These are phyloP conservation scores for Hemaris fuciformis DNA, from an alignment of 2,888 invertebrate species.

Conservation along the genomic window DNA sequence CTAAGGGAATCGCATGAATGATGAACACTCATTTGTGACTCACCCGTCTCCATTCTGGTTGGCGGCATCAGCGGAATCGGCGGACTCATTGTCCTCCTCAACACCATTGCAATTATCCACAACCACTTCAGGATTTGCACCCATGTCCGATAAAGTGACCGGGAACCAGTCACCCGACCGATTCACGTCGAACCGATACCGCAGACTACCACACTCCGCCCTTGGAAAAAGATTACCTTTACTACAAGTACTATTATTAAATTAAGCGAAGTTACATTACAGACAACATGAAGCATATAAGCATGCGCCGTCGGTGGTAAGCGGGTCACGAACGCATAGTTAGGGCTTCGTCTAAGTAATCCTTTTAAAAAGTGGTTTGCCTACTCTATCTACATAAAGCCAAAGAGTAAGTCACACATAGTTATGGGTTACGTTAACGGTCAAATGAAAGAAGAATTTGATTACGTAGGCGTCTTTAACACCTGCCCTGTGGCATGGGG, in stretches of 20 bases:
- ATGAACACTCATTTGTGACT: constrained; percentile 22
- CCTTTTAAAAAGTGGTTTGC: constrained; percentile 69
- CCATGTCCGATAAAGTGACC: constrained; percentile 54
- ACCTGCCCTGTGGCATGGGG: no score
- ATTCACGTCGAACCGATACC: constrained; percentile 52
- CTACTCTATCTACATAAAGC: constrained; percentile 34
- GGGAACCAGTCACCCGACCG: constrained; percentile 51
- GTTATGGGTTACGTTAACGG: not conserved
- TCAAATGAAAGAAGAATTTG: no score
- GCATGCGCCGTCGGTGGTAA: constrained; percentile 71
- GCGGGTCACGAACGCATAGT: constrained; percentile 76
- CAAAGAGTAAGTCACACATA: not conserved
- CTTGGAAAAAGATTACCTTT: constrained; percentile 78
- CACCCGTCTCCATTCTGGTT: constrained; percentile 65
- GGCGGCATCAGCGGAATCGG: constrained; percentile 40
- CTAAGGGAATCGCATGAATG: not conserved
- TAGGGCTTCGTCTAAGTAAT: constrained; percentile 74
- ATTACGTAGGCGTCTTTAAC: no score
- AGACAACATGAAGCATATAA: constrained; percentile 64
- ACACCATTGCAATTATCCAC: constrained; percentile 72
- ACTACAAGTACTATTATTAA: constrained; percentile 77
- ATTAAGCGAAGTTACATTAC: constrained; percentile 75
- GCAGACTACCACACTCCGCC: constrained; percentile 69
- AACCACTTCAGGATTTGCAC: constrained; percentile 64
- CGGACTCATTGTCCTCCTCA: constrained; percentile 45